Percentiles rank a stretch among this genome's conserved stretches.
These are phyloP conservation scores for Leptinotarsa undecemlineata DNA, from an alignment of 1,140 invertebrate species.

Conservation along the genomic window DNA sequence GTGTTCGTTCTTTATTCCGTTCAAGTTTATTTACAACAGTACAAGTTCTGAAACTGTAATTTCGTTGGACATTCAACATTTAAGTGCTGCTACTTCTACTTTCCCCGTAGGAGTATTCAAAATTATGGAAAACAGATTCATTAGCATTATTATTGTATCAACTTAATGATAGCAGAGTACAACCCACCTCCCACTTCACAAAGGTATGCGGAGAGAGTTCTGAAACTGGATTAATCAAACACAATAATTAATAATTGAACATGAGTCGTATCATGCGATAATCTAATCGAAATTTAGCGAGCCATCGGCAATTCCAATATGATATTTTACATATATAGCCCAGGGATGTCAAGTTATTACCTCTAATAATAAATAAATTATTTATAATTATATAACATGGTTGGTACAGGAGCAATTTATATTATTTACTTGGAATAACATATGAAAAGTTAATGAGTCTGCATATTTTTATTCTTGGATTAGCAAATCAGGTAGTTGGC, in stretches of 20 bases:
- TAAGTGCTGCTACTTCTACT: no score
- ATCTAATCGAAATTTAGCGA: not conserved
- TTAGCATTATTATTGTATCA: no score
- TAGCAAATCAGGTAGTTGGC: no score
- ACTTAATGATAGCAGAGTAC: no score
- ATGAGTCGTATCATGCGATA: not conserved
- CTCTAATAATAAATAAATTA: not conserved
- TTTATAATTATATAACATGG: not conserved
- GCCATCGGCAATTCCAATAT: not conserved
- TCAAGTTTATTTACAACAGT: no score
- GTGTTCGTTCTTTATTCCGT: no score
- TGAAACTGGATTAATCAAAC: constrained; percentile 1
- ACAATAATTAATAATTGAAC: not conserved
- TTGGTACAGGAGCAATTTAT: not conserved
- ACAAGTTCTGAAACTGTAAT: no score
- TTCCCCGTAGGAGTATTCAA: no score
- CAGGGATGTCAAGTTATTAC: not conserved
- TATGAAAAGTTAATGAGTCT: constrained; percentile 1
- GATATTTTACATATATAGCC: constrained; percentile 1
- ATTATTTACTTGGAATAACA: not conserved
- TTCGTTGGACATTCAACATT: no score
- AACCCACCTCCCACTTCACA: no score
- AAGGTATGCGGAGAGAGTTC: not conserved
- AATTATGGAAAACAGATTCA: no score
- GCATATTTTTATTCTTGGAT: not conserved